phyloP scores from a whole-genome alignment of 2,113 vertebrate genomes.

The Archilochus colubris region DNA sequence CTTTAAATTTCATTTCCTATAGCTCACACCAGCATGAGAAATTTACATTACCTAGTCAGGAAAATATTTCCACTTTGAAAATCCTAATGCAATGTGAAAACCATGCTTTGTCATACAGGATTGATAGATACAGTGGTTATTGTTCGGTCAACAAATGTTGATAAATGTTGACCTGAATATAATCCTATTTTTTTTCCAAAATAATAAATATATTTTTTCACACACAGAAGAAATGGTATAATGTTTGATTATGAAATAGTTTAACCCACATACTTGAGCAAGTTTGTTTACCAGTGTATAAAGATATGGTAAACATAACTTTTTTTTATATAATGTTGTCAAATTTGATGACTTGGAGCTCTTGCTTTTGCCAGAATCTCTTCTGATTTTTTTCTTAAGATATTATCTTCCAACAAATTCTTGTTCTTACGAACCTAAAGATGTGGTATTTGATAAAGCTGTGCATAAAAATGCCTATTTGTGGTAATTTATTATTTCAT shows the following conservation, averaged over 20 bases:
- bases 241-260: background rate
- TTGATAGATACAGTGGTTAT: background rate
- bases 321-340: background rate
- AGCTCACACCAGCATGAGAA: background rate
- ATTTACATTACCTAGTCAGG: background rate
- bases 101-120: background rate
- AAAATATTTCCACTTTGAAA: background rate
- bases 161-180: background rate
- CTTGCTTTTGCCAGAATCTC: background rate
- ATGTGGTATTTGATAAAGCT: background rate
- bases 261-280: background rate
- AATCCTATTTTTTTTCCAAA: background rate
- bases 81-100: background rate
- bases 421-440: background rate
- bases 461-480: background rate
- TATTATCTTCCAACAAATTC: background rate
- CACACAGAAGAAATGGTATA: background rate
- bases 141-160: background rate
- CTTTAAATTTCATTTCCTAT: background rate
- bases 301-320: background rate
- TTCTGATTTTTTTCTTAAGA: background rate
- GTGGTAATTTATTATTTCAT: background rate
- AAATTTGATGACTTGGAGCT: background rate
- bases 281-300: background rate
- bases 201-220: background rate